Conservation (phyloP, 2,888 invertebrate genomes). For the Hipparchia sbordonii region DNA sequence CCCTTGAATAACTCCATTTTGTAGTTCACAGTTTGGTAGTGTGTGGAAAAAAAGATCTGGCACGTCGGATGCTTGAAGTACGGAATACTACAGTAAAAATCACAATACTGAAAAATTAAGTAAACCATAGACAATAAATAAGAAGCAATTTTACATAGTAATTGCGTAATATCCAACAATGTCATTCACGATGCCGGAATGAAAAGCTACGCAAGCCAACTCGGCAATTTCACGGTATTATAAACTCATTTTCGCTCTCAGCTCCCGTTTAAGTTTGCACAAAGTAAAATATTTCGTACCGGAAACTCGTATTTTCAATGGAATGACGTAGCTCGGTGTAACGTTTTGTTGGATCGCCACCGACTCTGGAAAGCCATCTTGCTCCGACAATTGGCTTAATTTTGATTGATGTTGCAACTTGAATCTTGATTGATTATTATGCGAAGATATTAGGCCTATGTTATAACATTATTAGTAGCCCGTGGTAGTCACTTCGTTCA, state of each 20-base stretch:
- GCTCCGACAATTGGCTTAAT: constrained; percentile 34
- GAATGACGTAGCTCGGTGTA: constrained; percentile 44
- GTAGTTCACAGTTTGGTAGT: too few species aligned
- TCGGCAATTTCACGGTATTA: constrained; percentile 59
- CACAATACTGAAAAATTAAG: not conserved
- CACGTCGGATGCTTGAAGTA: too few species aligned
- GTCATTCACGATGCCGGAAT: constrained; percentile 35
- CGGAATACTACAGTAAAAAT: not conserved
- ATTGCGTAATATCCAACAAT: constrained; percentile 34
- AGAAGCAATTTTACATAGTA: constrained; percentile 29
- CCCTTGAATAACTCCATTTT: too few species aligned
- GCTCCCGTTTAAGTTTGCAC: constrained; percentile 45
- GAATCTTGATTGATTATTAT: constrained; percentile 16
- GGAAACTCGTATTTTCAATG: constrained; percentile 47
- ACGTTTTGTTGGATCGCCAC: constrained; percentile 43
- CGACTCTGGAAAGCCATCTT: constrained; percentile 28
- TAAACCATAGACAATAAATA: constrained; percentile 20
- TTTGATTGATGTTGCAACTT: constrained; percentile 39
- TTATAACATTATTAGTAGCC: too few species aligned
- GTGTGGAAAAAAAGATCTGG: too few species aligned
- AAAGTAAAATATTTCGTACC: constrained; percentile 57
- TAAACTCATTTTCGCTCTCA: constrained; percentile 59
- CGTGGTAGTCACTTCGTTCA: too few species aligned
- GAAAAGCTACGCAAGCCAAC: constrained; percentile 42
- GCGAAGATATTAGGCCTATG: too few species aligned